These are phyloP conservation scores for Leptinotarsa defecta DNA, from an alignment of 1,140 invertebrate species.

Conservation along the genomic window DNA sequence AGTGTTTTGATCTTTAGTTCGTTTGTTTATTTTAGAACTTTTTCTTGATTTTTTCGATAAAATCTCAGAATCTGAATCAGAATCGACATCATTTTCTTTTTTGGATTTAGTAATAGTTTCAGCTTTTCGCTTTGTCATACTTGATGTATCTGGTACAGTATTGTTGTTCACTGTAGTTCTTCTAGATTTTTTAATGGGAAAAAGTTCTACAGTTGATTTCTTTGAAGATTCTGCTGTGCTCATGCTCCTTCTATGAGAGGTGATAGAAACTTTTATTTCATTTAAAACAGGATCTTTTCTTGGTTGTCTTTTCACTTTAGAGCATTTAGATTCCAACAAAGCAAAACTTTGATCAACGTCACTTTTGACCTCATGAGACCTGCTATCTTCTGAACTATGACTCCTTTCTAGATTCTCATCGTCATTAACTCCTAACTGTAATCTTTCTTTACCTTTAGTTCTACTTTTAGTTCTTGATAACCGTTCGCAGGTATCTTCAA, in stretches of 20 bases:
- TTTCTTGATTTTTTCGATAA: background rate
- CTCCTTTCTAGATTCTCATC: background rate
- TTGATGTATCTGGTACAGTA: background rate
- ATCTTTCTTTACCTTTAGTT: background rate
- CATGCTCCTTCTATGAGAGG: slow-evolving; percentile 24
- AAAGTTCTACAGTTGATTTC: too few species aligned
- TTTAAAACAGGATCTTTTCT: background rate
- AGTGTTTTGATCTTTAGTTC: background rate
- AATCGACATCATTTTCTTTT: background rate
- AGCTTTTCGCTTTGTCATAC: slow-evolving; percentile 11
- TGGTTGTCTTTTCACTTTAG: slow-evolving; percentile 22
- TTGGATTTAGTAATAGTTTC: slow-evolving; percentile 6
- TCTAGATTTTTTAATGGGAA: background rate
- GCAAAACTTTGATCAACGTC: slow-evolving; percentile 37
- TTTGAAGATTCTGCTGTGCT: slow-evolving; percentile 10
- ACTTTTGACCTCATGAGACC: background rate
- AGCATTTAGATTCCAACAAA: slow-evolving; percentile 33
- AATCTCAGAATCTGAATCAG: slow-evolving; percentile 8
- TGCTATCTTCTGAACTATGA: background rate
- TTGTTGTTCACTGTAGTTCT: slow-evolving; percentile 16
- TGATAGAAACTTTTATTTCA: slow-evolving; percentile 24
- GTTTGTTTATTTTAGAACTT: background rate
- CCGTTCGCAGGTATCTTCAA: slow-evolving; percentile 1
- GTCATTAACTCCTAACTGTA: background rate
- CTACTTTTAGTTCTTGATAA: background rate